These are phyloP conservation scores for Porites divaricata DNA, from an alignment of 92 coral and sea anemone species.

Conservation along the genomic window DNA sequence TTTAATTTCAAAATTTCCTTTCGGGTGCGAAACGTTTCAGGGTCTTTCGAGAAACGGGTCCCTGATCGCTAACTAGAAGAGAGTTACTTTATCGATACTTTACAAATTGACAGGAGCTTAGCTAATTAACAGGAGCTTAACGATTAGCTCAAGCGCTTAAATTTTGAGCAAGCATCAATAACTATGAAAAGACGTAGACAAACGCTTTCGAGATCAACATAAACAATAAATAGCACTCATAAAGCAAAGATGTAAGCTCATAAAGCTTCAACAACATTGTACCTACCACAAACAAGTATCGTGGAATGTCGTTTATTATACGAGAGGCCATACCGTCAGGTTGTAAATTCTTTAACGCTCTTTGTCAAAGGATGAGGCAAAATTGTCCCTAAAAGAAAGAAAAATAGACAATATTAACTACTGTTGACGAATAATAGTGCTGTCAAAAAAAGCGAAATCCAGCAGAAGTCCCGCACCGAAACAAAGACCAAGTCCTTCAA, in stretches of 20 bases:
- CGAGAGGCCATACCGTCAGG: constrained; percentile 6
- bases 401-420: too few species aligned
- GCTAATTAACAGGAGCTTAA: too few species aligned
- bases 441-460: neutral
- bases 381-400: too few species aligned
- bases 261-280: neutral
- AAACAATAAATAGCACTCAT: neutral
- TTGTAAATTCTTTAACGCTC: neutral
- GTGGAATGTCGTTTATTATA: constrained; percentile 19
- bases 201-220: neutral
- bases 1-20: too few species aligned
- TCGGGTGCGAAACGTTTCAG: too few species aligned
- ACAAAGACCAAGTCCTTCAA: neutral
- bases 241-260: neutral
- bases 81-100: too few species aligned
- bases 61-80: too few species aligned
- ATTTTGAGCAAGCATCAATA: too few species aligned
- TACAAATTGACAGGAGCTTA: too few species aligned
- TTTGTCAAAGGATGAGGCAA: neutral
- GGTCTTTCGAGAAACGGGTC: too few species aligned
- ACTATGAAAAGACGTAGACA: neutral
- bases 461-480: neutral
- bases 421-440: too few species aligned
- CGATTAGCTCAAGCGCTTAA: too few species aligned
- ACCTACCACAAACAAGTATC: constrained; percentile 42